Evolutionary conservation across 1,140 invertebrate species (phyloP).

Genomic region (Eurytemora carolleeae): DNA sequence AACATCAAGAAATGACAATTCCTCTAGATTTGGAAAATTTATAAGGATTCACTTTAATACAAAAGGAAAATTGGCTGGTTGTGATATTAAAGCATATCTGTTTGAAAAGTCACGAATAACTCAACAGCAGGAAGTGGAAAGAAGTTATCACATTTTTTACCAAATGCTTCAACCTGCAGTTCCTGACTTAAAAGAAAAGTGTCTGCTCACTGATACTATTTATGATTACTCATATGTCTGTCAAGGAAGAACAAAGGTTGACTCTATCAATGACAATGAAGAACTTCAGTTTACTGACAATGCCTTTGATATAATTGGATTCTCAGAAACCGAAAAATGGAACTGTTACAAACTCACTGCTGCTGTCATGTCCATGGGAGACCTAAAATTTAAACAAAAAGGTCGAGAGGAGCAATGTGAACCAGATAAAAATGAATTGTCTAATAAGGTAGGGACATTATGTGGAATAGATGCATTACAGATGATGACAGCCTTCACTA

Average conservation of each 20-base stretch:
- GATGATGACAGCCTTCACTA: constrained; percentile 3
- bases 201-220: constrained; percentile 56
- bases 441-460: constrained; percentile 31
- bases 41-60: constrained; percentile 99
- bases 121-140: constrained; percentile 89
- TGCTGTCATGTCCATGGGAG: constrained; percentile 92
- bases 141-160: constrained; percentile 99
- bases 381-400: constrained; percentile 99
- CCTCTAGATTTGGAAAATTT: constrained; percentile 73
- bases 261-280: constrained; percentile 49
- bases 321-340: constrained; percentile 83
- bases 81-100: constrained; percentile 99
- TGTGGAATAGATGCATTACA: constrained; percentile 28
- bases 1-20: too few relatives aligned
- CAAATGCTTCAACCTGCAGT: constrained; percentile 67
- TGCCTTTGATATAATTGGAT: constrained; percentile 95
- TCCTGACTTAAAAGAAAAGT: constrained; percentile 34
- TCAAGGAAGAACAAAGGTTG: constrained; percentile 52
- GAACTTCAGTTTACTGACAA: constrained; percentile 53
- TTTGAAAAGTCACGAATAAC: constrained; percentile 98
- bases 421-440: constrained; percentile 68
- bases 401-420: constrained; percentile 99
- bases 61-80: constrained; percentile 96
- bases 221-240: constrained; percentile 49
- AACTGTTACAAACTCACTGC: constrained; percentile 92